phyloP scores from a whole-genome alignment of 1,140 invertebrate species.

The Drosophila melanogaster region DNA sequence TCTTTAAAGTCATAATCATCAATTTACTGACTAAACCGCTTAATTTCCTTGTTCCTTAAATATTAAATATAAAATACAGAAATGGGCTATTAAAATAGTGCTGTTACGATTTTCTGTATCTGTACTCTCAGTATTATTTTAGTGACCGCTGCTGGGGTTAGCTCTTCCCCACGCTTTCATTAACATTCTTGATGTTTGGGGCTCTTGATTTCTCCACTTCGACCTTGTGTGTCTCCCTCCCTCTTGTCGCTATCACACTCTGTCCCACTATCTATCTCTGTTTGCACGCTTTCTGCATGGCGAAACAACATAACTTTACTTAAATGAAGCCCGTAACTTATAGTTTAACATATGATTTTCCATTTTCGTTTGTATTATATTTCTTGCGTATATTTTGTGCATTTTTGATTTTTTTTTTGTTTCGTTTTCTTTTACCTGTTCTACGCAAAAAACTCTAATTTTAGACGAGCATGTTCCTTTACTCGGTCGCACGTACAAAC shows the following conservation, averaged over 20 bases:
- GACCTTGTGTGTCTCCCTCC: slow-evolving; percentile 17
- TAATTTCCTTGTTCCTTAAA: too few relatives aligned
- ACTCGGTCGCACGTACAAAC: slow-evolving; percentile 85
- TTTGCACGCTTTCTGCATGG: slow-evolving; percentile 58
- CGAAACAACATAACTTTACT: slow-evolving; percentile 7
- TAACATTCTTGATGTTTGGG: slow-evolving; percentile 11
- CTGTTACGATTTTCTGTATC: neutral
- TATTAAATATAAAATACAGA: neutral
- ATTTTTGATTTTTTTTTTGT: slow-evolving; percentile 54
- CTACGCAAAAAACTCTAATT: slow-evolving; percentile 74
- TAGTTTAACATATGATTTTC: slow-evolving; percentile 15
- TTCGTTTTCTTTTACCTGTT: slow-evolving; percentile 42
- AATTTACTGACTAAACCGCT: too few relatives aligned
- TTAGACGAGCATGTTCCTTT: slow-evolving; percentile 88
- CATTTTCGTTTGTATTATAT: slow-evolving; percentile 15
- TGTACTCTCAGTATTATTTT: neutral
- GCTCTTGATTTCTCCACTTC: slow-evolving; percentile 21
- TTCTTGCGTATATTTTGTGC: slow-evolving; percentile 35
- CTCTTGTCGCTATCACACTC: neutral
- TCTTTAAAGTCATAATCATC: too few relatives aligned
- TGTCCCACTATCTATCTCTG: slow-evolving; percentile 17
- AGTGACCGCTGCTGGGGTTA: slow-evolving; percentile 14
- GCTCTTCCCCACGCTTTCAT: slow-evolving; percentile 12
- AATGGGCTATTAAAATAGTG: neutral
- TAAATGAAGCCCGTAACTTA: slow-evolving; percentile 7